Evolutionary conservation across 1,140 invertebrate species (phyloP).

Genomic region (Drosophila sechellia): DNA sequence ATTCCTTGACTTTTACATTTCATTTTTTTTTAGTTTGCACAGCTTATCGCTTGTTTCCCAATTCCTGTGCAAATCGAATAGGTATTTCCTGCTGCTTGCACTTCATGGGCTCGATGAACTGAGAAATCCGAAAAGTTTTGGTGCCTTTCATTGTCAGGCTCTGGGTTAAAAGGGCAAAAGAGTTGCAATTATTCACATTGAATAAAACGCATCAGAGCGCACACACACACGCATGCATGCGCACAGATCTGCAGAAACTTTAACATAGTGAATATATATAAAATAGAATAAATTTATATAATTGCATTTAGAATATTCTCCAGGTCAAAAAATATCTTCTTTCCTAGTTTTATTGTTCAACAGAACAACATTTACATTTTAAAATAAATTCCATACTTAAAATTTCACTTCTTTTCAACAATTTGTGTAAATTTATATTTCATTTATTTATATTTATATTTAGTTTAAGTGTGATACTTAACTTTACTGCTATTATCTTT

Average conservation of each 20-base stretch:
- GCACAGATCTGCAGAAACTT: background rate
- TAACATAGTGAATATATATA: too few species aligned
- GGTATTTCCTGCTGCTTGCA: slow-evolving; percentile 12
- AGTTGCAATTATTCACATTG: slow-evolving; percentile 70
- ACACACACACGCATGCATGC: slow-evolving; percentile 14
- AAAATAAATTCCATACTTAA: too few species aligned
- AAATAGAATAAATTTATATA: too few species aligned
- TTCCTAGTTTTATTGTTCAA: too few species aligned
- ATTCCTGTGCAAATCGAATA: slow-evolving; percentile 26
- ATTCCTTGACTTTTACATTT: too few species aligned
- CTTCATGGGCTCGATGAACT: slow-evolving; percentile 34
- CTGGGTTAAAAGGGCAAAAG: slow-evolving; percentile 11
- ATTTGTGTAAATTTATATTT: too few species aligned
- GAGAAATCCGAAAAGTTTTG: slow-evolving; percentile 13
- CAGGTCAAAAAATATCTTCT: too few species aligned
- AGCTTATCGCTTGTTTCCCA: background rate
- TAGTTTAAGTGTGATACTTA: too few species aligned
- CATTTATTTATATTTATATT: too few species aligned
- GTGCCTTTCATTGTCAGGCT: slow-evolving; percentile 17
- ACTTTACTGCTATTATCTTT: background rate
- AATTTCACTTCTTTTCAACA: too few species aligned
- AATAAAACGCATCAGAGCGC: slow-evolving; percentile 63
- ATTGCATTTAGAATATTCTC: too few species aligned
- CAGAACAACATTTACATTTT: too few species aligned
- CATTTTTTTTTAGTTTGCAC: background rate